Base-by-base conservation (phyloP, 1,140 invertebrate species). In the Palaemon carinicauda region DNA sequence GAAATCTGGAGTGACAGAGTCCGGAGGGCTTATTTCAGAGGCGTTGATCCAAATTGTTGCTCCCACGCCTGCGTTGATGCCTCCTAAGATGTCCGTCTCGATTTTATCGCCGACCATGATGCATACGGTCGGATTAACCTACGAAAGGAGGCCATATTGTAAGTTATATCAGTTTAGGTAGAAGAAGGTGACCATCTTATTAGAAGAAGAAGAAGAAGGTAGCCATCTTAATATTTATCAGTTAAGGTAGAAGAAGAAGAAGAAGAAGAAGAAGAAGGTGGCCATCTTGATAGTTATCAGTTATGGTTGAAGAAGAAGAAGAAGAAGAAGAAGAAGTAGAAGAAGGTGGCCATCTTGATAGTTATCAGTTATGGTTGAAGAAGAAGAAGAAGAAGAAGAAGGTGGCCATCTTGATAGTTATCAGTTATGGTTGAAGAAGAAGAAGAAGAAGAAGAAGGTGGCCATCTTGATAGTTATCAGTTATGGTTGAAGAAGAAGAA, bases 81-180 rank as follows among this genome's bases (percentile, higher is more conserved):
- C 96, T 71, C 96, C 96, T n/a, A 89, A 92, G 88, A 97, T 97
- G 91, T 97, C 96, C 14, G 96, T 96, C 91, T 96, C 95, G 85
- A 97, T 90, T 90, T 96, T 96, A 90, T 97, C 96, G 14, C 96
- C 96, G 89, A 97, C 94, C 95, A 97, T 97, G 88, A 96, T 93
- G 91, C 95, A 96, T 89, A 94, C 93, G 21, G 93, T 91, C 0
- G 96, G 94, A 89, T 94, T 92, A 12, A 97, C 95, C 83, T 94
- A 93, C 52, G 97, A 93, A 89, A 92, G 93, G 73, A 41, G n/a
- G 41, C 19, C 1, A 29, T 41, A 5, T 41, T 9, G 7, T 41
- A 9, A 41, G 12, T 7, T n/a, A n/a, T 75, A 12, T 2, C 33
- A 14, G 33, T 74, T 29, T 1, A 27, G 14, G 60, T n/a, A n/a